Base-by-base conservation (phyloP, 2,888 invertebrate species). In the Hemicrepidius hirtus region DNA sequence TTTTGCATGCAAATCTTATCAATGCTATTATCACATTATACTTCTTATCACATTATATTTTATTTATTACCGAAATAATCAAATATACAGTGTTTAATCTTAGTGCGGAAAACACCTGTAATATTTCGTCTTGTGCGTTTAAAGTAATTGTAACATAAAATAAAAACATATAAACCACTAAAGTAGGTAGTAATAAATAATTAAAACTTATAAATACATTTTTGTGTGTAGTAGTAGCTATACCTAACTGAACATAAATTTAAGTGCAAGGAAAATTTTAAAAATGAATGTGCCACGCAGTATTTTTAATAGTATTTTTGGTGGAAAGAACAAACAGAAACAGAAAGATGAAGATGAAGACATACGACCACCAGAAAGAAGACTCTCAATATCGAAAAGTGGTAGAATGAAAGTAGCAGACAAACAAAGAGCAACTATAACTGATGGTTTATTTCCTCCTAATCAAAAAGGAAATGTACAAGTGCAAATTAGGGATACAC, bases 331-430 rank as follows among this genome's bases (percentile, higher is more conserved):
- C 32, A 57, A 57, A 20, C 16, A 21, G 12, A 18, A 37, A 12
- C 16, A 35, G 16, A 24, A 28, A 20, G 64, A 60, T 5, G 74
- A 75, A 60, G 70, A 68, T 4, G 72, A 69, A 9, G 65, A 68
- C n/a, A 57, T 69, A 4, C 50, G 71, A 50, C 55, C 75, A 2
- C 73, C 77, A 16, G 76, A 75, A 40, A 57, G 80, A 64, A 67
- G 77, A 66, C 50, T 78, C n/a, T 80, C 80, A n/a, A 72, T 80
- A 37, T 80, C 79, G 7, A 80, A 80, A 74, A 80, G 77, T 40
- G 80, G 80, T 35, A 75, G 77, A 55, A 78, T 80, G 79, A 78
- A 77, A 63, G 73, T 78, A 57, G 80, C 76, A 67, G 71, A 74
- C 40, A 70, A 40, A 35, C 64, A 53, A 18, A 75, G 74, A 28